phyloP scores from a whole-genome alignment of 2,797 vertebrate species.

The Mus spretus region DNA sequence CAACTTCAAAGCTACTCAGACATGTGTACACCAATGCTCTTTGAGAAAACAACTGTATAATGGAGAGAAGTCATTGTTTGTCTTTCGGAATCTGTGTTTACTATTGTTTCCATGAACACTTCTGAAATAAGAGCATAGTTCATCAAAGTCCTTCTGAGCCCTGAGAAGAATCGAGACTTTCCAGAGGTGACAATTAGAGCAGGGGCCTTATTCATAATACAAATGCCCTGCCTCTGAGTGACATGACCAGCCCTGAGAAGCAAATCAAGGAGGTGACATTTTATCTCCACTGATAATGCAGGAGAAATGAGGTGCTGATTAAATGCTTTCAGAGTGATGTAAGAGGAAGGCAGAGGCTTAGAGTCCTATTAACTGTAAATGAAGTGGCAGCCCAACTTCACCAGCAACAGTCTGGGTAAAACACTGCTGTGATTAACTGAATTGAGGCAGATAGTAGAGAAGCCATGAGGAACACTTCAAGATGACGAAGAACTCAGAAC shows the following conservation, averaged over 20 bases:
- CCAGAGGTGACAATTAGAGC: not conserved
- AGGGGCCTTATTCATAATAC: not conserved
- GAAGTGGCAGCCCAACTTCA: not conserved
- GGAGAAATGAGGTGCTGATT: not conserved
- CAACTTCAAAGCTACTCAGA: not conserved
- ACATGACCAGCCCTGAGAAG: not conserved
- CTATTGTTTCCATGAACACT: constrained; percentile 21
- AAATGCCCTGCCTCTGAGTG: not conserved
- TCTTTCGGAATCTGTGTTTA: constrained; percentile 36
- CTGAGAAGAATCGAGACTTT: not conserved
- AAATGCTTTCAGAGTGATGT: constrained; percentile 59
- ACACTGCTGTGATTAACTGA: constrained; percentile 33
- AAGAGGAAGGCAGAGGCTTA: not conserved
- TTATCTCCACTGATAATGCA: not conserved
- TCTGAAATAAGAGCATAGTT: constrained; percentile 61
- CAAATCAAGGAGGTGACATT: not conserved
- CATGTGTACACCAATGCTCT: not conserved
- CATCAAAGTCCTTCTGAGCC: not conserved
- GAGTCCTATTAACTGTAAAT: constrained; percentile 30
- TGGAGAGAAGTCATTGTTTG: not conserved
- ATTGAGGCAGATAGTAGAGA: constrained; percentile 48
- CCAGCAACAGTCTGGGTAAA: constrained; percentile 36
- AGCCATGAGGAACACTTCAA: constrained; percentile 74
- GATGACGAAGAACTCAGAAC: constrained; percentile 64
- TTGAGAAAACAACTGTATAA: not conserved